A percentile compares a stretch with the other conserved stretches of the same genome.
Conservation (phyloP, 2,797 vertebrate genomes). For the Orestias chungarensis region DNA sequence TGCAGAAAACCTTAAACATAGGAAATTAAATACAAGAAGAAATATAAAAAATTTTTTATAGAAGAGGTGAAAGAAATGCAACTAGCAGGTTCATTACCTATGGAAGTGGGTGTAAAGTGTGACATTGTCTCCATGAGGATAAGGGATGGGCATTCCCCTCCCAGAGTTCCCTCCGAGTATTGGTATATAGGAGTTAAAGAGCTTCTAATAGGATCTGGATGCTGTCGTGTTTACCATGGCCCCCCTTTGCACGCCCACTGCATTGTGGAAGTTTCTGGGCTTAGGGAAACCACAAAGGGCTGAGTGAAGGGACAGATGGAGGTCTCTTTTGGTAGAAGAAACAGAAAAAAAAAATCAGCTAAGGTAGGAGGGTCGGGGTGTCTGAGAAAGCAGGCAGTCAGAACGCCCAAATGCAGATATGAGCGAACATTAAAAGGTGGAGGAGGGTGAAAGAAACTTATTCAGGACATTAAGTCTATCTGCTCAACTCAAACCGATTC, state of each 20-base stretch:
- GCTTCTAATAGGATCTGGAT: constrained; percentile 86
- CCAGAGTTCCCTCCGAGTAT: constrained; percentile 71
- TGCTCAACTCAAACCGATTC: constrained; percentile 16
- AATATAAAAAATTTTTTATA: constrained; percentile 12
- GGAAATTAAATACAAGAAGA: not conserved
- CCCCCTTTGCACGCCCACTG: constrained; percentile 78
- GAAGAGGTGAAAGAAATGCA: constrained; percentile 14
- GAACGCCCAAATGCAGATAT: constrained; percentile 45
- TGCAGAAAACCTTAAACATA: not conserved
- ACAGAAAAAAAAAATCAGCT: constrained; percentile 77
- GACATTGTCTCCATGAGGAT: constrained; percentile 72
- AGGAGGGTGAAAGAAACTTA: constrained; percentile 55
- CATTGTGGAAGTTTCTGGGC: constrained; percentile 83
- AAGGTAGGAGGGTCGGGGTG: constrained; percentile 77
- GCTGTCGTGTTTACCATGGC: constrained; percentile 84
- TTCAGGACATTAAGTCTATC: constrained; percentile 42
- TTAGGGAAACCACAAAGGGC: constrained; percentile 79
- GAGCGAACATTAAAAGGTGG: constrained; percentile 57
- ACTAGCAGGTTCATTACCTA: constrained; percentile 66
- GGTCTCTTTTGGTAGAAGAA: constrained; percentile 76
- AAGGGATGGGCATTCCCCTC: constrained; percentile 70
- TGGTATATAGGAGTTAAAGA: constrained; percentile 84
- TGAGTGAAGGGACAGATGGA: constrained; percentile 85
- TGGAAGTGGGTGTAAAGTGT: constrained; percentile 64
- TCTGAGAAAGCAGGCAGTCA: constrained; percentile 59